Evolutionary conservation across 2,113 vertebrate genomes (phyloP).

Genomic region (Coptodon bakossiorum): DNA sequence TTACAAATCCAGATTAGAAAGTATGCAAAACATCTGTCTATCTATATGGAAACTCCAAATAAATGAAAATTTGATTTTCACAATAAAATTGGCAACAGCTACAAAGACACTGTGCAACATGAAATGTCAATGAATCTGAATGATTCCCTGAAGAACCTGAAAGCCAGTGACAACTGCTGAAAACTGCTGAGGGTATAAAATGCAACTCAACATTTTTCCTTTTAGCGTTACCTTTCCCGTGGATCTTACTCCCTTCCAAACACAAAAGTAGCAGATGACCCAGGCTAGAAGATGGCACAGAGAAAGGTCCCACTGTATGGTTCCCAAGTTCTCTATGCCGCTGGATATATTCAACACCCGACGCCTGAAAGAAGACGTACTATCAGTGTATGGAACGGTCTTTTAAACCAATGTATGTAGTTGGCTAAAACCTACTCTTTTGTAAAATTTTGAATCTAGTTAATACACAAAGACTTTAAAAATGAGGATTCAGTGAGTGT

Average conservation of each 20-base stretch:
- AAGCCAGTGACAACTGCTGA: not conserved
- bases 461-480: not conserved
- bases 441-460: not conserved
- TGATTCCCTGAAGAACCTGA: not conserved
- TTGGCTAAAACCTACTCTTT: not conserved
- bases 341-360: constrained; percentile 77
- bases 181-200: not conserved
- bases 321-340: constrained; percentile 79
- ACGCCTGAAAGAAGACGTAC: constrained; percentile 15
- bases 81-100: not conserved
- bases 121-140: not conserved
- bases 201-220: not conserved
- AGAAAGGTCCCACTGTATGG: constrained; percentile 69
- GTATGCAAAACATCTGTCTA: not conserved
- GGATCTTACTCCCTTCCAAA: constrained; percentile 78
- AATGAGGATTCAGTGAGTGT: not conserved
- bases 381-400: not conserved
- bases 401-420: not conserved
- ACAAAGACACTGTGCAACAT: not conserved
- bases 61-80: not conserved
- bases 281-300: constrained; percentile 72
- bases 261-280: constrained; percentile 77
- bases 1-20: not conserved
- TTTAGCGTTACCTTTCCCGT: constrained; percentile 67
- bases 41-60: not conserved